These are phyloP conservation scores for Neodontobutis hainanensis DNA, from an alignment of 2,113 vertebrate genomes.

Conservation along the genomic window DNA sequence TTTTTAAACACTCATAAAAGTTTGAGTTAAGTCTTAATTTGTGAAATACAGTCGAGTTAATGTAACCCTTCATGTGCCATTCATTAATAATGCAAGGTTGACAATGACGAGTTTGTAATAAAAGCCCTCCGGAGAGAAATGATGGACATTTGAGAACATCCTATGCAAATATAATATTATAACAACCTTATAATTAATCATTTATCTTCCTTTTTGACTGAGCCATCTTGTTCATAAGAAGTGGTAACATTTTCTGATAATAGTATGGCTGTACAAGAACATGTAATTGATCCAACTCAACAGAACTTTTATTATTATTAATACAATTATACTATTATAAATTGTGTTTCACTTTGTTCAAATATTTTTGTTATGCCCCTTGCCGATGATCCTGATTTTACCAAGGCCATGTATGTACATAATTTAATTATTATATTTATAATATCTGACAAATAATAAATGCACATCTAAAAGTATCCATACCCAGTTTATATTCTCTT, in stretches of 20 bases:
- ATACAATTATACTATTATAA: too few relatives aligned
- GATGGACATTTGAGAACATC: neutral
- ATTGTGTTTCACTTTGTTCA: too few relatives aligned
- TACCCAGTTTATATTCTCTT: neutral
- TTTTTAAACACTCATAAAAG: neutral
- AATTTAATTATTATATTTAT: too few relatives aligned
- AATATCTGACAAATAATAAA: neutral
- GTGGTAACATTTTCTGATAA: constrained; percentile 63
- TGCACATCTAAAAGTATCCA: neutral
- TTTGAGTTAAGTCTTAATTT: neutral
- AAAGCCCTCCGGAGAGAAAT: neutral
- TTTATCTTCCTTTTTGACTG: too few relatives aligned
- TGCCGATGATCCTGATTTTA: too few relatives aligned
- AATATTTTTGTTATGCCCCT: too few relatives aligned
- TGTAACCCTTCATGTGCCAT: constrained; percentile 20
- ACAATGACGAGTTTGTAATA: constrained; percentile 18
- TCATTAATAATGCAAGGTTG: constrained; percentile 41
- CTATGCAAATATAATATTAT: too few relatives aligned
- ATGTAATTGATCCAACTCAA: too few relatives aligned
- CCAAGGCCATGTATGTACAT: too few relatives aligned
- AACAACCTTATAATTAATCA: neutral
- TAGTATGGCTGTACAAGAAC: constrained; percentile 51
- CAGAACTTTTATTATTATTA: too few relatives aligned
- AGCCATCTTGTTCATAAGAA: constrained; percentile 53
- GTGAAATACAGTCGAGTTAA: constrained; percentile 3